Base-by-base conservation (phyloP, 2,888 invertebrate genomes). In the Apodemia zela region DNA sequence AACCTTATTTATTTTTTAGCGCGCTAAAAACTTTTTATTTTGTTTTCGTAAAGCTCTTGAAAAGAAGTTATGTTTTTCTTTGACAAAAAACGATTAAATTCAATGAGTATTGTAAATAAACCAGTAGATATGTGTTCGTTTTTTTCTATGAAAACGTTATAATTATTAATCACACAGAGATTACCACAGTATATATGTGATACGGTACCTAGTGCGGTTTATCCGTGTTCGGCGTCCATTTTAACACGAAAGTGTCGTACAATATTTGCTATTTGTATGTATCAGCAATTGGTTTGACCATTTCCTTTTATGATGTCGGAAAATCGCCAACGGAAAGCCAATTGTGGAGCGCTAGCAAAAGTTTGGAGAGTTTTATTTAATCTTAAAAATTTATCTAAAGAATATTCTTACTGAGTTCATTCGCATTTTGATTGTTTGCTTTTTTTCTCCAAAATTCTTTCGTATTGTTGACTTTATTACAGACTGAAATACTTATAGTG, bases 181-280 rank as follows among this genome's bases (percentile, higher is more conserved):
- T 21, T 11, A 42, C 15, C 17, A 29, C 29, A 60, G 10, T 5
- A 42, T 33, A 29, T 17, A 13, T 38, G 29, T 45, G n/a, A 47
- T 45, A 7, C n/a, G n/a, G 45, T 45, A 45, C n/a, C 45, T 45
- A 45, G 15, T n/a, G n/a, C 1, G 45, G 45, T 45, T 45, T n/a
- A n/a, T 45, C 45, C n/a, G 45, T 45, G 45, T 45, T 54, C 25
- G 54, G 15, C 54, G 10, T 15, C 25, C 25, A 54, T 54, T 54
- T 25, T 15, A 25, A 54, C 54, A 25, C 21, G 54, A 54, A 54
- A 25, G 54, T 54, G 54, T 54, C 54, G 54, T 54, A 21, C 54
- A 61, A 61, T 61, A 61, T 61, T 54, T 49, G 33, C 61, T 61
- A 61, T 61, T 61, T 61, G 61, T 61, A 61, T 61, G 51, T 61